Evolutionary conservation across 1,140 invertebrate genomes (phyloP).

Genomic region (Drosophila parvula): DNA sequence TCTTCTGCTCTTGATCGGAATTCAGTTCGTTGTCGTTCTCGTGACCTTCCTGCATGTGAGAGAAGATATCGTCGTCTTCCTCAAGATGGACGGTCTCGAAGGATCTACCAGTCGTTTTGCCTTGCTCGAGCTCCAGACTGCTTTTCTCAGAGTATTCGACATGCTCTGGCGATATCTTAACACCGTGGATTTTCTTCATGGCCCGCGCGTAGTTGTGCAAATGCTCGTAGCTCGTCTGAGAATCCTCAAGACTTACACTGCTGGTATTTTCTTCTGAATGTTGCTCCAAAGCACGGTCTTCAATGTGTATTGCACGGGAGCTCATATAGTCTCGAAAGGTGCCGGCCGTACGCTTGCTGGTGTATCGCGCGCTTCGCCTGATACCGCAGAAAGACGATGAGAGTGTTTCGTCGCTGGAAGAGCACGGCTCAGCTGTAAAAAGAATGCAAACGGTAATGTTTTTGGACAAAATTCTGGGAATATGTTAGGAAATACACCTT

Average conservation of each 20-base stretch:
- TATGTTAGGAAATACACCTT: too few relatives aligned
- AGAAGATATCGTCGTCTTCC: constrained; percentile 71
- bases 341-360: constrained; percentile 78
- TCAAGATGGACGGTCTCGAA: constrained; percentile 37
- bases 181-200: constrained; percentile 68
- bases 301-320: constrained; percentile 72
- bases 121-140: constrained; percentile 49
- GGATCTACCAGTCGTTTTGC: constrained; percentile 23
- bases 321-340: constrained; percentile 81
- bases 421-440: constrained; percentile 60
- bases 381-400: constrained; percentile 82
- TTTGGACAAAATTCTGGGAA: too few relatives aligned
- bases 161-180: constrained; percentile 39
- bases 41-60: constrained; percentile 62
- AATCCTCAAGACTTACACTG: constrained; percentile 73
- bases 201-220: constrained; percentile 58
- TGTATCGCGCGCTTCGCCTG: constrained; percentile 79
- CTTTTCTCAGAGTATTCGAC: constrained; percentile 56
- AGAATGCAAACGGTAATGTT: too few relatives aligned
- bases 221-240: constrained; percentile 73
- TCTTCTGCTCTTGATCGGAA: constrained; percentile 48
- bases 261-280: constrained; percentile 77
- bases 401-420: constrained; percentile 79
- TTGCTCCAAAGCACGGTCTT: constrained; percentile 66
- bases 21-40: constrained; percentile 30